phyloP scores from a whole-genome alignment of 2,888 invertebrate species.

The Merodon equestris region DNA sequence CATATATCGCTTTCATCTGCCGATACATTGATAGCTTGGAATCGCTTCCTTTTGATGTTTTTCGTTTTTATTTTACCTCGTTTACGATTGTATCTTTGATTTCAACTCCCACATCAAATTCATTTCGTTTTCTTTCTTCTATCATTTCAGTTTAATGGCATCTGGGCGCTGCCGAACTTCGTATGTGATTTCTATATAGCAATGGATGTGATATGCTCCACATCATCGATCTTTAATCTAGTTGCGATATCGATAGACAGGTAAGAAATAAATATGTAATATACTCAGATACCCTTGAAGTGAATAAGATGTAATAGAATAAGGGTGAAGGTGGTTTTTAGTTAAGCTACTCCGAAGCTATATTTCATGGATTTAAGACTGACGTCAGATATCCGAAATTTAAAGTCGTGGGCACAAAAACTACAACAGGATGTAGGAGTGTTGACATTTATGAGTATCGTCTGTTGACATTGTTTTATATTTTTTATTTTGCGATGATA shows the following conservation, averaged over 20 bases:
- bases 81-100: too few species aligned
- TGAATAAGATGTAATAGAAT: neutral
- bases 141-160: slow-evolving; percentile 86
- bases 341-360: too few species aligned
- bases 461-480: too few species aligned
- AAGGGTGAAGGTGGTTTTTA: too few species aligned
- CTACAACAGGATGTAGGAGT: too few species aligned
- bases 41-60: slow-evolving; percentile 4
- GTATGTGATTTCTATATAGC: slow-evolving; percentile 98
- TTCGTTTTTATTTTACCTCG: slow-evolving; percentile 8
- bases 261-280: slow-evolving; percentile 80
- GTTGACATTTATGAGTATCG: too few species aligned
- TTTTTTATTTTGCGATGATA: too few species aligned
- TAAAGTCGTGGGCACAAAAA: too few species aligned
- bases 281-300: neutral
- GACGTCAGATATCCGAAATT: too few species aligned
- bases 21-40: neutral
- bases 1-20: too few species aligned
- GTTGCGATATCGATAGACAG: slow-evolving; percentile 99
- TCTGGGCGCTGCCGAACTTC: slow-evolving; percentile 93
- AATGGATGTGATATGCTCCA: slow-evolving; percentile 98
- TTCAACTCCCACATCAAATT: slow-evolving; percentile 8
- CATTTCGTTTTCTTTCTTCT: slow-evolving; percentile 4
- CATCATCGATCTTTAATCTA: slow-evolving; percentile 98
- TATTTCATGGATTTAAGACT: too few species aligned